These are phyloP conservation scores for Pollenia amentaria DNA, from an alignment of 2,888 invertebrate species.

Conservation along the genomic window DNA sequence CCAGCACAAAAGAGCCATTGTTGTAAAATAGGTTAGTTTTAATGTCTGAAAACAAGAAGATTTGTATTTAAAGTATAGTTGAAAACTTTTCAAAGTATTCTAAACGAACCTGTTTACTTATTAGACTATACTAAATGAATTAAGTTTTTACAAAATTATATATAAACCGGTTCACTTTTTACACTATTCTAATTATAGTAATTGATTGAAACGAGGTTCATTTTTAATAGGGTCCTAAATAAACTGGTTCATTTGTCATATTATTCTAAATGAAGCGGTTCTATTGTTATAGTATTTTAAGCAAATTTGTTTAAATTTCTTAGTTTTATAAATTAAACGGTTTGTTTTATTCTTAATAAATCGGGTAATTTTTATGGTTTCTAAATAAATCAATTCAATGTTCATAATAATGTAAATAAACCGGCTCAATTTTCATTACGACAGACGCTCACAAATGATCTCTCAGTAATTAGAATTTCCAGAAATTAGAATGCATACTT, in stretches of 20 bases:
- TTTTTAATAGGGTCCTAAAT: background rate
- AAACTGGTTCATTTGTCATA: background rate
- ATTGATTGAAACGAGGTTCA: too few species aligned
- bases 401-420: background rate
- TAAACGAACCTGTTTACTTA: background rate
- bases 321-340: too few species aligned
- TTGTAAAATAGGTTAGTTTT: constrained; percentile 81
- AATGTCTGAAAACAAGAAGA: constrained; percentile 77
- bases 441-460: too few species aligned
- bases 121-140: too few species aligned
- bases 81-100: background rate
- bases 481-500: too few species aligned
- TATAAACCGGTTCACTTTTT: too few species aligned
- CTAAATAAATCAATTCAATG: background rate
- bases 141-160: too few species aligned
- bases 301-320: background rate
- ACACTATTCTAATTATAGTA: too few species aligned
- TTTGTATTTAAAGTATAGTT: background rate
- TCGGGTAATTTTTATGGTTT: background rate
- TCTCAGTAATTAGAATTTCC: too few species aligned
- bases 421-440: background rate
- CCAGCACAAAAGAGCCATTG: constrained; percentile 86
- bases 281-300: background rate
- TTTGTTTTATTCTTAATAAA: background rate
- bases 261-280: background rate